Evolutionary conservation across 2,888 invertebrate genomes (phyloP), one percentile per base, ranked within the genome.

Genomic region (Leptarthrus brevirostris): DNA sequence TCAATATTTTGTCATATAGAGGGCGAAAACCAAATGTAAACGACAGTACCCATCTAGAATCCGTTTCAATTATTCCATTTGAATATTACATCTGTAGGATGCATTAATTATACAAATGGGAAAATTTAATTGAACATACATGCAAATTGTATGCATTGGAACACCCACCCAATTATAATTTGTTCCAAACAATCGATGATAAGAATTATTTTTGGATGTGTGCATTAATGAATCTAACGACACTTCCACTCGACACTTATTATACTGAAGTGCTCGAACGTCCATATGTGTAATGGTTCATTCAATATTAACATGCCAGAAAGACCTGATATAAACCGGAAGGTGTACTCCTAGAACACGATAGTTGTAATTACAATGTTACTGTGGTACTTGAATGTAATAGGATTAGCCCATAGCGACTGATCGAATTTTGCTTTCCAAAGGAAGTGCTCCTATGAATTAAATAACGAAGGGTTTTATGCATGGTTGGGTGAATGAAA

Each of bases 61-160:
- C 64, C 64, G 44, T 64, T 64, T 64, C 64, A 64, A 64, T 64
- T 44, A 64, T 24, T 64, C 64, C 44, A 64, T 64, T 64, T 64
- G 64, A 64, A 64, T 47, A 64, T 64, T 64, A 64, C 64, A 64
- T 64, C 64, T 40, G 40, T 44, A 44, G 22, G 14, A 14, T 40
- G 47, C 64, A 64, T 64, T 64, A 64, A 64, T 64, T 64, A 64
- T 64, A 44, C 64, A 64, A 64, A 64, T 64, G 34, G 58, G 58
- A 24, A 47, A 64, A 64, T 64, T 58, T 64, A 64, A 64, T 64
- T 64, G 64, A 44, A 64, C 40, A 64, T 24, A 36, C 64, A 64
- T 64, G 64, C 64, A 64, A 64, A 64, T 64, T 64, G 24, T 36
- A 64, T 64, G 58, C 36, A 58, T 36, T 34, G 58, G 58, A 34